Conservation (phyloP, 2,113 vertebrate species). For the Gavia stellata region DNA sequence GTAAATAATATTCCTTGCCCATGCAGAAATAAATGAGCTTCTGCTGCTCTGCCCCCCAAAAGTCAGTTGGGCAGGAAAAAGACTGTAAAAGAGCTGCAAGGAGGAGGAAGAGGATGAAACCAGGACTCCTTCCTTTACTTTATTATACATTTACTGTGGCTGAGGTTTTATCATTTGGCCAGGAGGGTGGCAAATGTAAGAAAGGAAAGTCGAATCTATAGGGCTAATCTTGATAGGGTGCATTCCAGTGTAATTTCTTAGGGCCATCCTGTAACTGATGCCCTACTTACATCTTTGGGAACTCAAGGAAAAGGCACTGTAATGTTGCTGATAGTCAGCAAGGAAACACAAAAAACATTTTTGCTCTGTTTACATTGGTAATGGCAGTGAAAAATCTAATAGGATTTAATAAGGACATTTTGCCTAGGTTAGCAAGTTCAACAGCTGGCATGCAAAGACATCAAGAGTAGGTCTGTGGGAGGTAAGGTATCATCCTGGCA, state of each 20-base stretch:
- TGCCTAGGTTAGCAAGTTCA: background rate
- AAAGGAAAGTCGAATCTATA: background rate
- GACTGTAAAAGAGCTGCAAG: background rate
- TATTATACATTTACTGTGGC: background rate
- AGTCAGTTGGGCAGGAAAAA: background rate
- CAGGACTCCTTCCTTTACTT: background rate
- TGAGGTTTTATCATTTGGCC: background rate
- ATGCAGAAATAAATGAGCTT: background rate
- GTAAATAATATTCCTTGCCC: constrained; percentile 24
- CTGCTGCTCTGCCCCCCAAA: background rate
- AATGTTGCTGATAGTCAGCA: background rate
- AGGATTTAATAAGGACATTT: background rate
- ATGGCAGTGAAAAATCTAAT: background rate
- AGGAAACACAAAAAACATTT: background rate
- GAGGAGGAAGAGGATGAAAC: background rate
- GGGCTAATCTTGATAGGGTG: background rate
- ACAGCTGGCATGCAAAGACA: background rate
- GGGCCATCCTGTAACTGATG: background rate
- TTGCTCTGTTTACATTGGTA: background rate
- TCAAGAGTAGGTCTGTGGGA: background rate
- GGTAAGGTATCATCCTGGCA: background rate
- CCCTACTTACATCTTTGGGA: background rate
- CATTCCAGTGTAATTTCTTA: background rate
- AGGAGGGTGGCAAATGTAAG: background rate
- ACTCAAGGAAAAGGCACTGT: background rate